These are phyloP conservation scores for Cossypha niveicapilla DNA, from an alignment of 2,797 vertebrate genomes.

Conservation along the genomic window DNA sequence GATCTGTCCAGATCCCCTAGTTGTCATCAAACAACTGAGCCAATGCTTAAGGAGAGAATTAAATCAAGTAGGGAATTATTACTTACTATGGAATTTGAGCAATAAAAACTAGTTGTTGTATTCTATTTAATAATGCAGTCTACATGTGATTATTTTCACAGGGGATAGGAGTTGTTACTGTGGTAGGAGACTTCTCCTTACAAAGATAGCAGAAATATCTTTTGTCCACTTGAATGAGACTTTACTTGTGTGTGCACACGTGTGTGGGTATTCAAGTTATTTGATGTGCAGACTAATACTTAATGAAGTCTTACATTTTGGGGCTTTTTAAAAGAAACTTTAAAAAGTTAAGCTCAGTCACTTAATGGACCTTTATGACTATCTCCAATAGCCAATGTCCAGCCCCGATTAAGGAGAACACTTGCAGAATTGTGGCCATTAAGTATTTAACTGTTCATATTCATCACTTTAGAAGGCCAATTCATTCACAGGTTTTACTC, in stretches of 20 bases:
- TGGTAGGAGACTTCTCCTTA: neutral
- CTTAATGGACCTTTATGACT: neutral
- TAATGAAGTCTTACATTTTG: neutral
- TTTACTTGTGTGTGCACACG: rapidly evolving
- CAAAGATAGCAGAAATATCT: neutral
- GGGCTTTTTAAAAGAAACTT: neutral
- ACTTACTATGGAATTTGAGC: neutral
- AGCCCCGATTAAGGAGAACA: neutral
- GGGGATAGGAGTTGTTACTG: neutral
- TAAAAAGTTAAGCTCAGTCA: neutral
- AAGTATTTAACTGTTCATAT: neutral
- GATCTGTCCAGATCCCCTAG: neutral
- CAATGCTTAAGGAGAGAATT: neutral
- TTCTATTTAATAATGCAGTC: neutral
- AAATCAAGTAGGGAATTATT: neutral
- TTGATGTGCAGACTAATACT: neutral
- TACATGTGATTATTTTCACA: neutral
- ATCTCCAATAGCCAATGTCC: neutral
- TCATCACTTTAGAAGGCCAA: neutral
- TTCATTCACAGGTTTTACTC: neutral
- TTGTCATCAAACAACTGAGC: neutral
- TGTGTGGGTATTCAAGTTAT: neutral
- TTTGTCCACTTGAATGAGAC: neutral
- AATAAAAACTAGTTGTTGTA: neutral
- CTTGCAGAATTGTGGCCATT: neutral